Evolutionary conservation across 2,888 invertebrate species (phyloP), one percentile per base, ranked within the genome.

Genomic region (Bruchidius siliquastri): DNA sequence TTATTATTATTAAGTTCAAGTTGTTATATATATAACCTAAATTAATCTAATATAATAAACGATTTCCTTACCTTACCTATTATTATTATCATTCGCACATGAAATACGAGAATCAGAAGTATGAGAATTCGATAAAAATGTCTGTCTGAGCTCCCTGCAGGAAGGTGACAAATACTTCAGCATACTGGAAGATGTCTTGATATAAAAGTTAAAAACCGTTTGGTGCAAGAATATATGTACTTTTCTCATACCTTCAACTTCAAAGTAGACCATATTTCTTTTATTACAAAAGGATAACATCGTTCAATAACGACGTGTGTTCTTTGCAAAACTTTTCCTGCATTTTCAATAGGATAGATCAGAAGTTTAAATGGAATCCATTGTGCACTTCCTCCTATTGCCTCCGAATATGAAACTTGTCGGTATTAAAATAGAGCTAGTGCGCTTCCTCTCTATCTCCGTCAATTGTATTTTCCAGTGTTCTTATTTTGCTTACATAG

Each of bases 351-450:
- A 32, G 22, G 69, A 71, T 70, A 30, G 32, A 75, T 73, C 69
- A 72, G 67, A 75, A 76, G 74, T 75, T 74, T 74, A 73, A 74
- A 74, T 71, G 75, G 49, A 49, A 49, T 49, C 49, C 49, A 13
- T 49, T 49, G 49, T 49, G 49, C 6, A 49, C 49, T 49, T 49
- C 49, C 49, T 49, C 49, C 18, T 49, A 49, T 49, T 49, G 49
- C 49, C 18, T 49, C 18, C 49, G 49, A 49, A 49, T 49, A 49
- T 49, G 49, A 49, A 49, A 49, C 6, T 49, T 49, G 49, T 49
- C 49, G 49, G 49, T 49, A 49, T 49, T 49, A 49, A 49, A 49
- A 49, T 13, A 49, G 49, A 18, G 13, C 49, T 49, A 49, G 10
- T 49, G 18, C 49, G 6, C 49, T n/a, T n/a, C 13, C 49, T 49